Conservation (phyloP, 2,888 invertebrate species). For the Bombylius discolor region DNA sequence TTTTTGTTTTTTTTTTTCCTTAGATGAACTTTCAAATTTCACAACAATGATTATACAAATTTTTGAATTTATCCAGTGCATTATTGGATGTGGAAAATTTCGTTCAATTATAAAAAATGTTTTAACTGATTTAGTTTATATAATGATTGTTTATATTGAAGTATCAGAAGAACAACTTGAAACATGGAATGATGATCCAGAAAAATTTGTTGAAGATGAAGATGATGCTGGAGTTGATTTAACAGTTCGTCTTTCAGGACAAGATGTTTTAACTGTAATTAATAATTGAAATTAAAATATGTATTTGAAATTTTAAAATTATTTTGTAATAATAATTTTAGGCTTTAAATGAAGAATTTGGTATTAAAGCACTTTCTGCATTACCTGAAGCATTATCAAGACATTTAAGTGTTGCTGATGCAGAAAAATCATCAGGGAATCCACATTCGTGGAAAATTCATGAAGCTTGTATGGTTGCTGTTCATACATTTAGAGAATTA, state of each 20-base stretch:
- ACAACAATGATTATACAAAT: slow-evolving; percentile 51
- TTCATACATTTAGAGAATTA: slow-evolving; percentile 41
- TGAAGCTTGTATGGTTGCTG: slow-evolving; percentile 50
- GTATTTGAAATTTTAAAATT: too few relatives aligned
- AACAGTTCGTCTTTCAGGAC: slow-evolving; percentile 52
- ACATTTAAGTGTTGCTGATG: slow-evolving; percentile 46
- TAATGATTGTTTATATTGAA: slow-evolving; percentile 54
- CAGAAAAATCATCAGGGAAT: slow-evolving; percentile 37
- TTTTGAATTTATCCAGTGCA: slow-evolving; percentile 51
- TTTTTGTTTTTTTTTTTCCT: neutral
- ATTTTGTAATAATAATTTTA: slow-evolving; percentile 9
- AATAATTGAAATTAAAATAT: neutral
- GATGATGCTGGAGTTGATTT: slow-evolving; percentile 48
- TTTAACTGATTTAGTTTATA: slow-evolving; percentile 50
- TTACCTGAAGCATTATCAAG: slow-evolving; percentile 45
- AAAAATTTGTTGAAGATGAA: slow-evolving; percentile 56
- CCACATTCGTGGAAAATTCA: slow-evolving; percentile 52
- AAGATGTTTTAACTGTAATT: slow-evolving; percentile 45
- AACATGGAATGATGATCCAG: slow-evolving; percentile 48
- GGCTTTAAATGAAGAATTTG: slow-evolving; percentile 41
- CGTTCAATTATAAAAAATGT: slow-evolving; percentile 44
- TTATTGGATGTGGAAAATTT: slow-evolving; percentile 45
- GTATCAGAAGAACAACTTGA: slow-evolving; percentile 54
- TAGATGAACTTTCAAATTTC: slow-evolving; percentile 48
- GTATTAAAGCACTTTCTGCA: slow-evolving; percentile 41